Conservation (phyloP, 2,113 vertebrate genomes). For the Xyrauchen texanus region DNA sequence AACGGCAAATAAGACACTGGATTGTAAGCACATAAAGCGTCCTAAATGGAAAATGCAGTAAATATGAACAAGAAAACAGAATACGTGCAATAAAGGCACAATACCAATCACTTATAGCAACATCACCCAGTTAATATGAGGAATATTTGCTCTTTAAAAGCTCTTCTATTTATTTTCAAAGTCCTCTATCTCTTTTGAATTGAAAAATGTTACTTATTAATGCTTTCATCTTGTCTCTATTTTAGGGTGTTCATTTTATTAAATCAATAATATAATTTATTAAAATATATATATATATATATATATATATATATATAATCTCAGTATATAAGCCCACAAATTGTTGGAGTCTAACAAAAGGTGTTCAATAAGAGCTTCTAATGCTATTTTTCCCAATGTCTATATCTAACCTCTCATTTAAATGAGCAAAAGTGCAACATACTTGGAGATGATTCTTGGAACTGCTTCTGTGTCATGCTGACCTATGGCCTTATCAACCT, state of each 20-base stretch:
- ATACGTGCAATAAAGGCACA: conserved; percentile 36
- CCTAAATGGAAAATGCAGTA: background rate
- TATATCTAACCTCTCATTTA: conserved; percentile 4
- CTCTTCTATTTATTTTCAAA: conserved; percentile 29
- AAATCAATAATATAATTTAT: conserved; percentile 25
- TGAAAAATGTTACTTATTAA: conserved; percentile 12
- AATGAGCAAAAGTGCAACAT: conserved; percentile 22
- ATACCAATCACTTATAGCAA: background rate
- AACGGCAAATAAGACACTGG: conserved; percentile 31
- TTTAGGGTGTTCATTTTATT: conserved; percentile 19
- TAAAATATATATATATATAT: too few relatives aligned
- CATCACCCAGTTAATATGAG: conserved; percentile 33
- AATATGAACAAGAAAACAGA: conserved; percentile 10
- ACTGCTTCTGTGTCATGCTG: conserved; percentile 21
- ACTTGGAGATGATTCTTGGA: conserved; percentile 18
- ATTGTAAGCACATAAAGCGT: conserved; percentile 13
- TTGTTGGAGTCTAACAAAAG: background rate
- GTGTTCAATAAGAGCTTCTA: background rate
- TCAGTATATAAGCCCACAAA: conserved; percentile 29
- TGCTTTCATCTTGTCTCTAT: conserved; percentile 23
- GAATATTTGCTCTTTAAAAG: conserved; percentile 22
- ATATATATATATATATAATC: too few relatives aligned
- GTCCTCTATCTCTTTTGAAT: conserved; percentile 10
- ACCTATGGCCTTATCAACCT: background rate
- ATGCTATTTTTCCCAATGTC: conserved; percentile 23